These are phyloP conservation scores for Corella eumyota DNA, from an alignment of 23 tunicate species.

Conservation along the genomic window DNA sequence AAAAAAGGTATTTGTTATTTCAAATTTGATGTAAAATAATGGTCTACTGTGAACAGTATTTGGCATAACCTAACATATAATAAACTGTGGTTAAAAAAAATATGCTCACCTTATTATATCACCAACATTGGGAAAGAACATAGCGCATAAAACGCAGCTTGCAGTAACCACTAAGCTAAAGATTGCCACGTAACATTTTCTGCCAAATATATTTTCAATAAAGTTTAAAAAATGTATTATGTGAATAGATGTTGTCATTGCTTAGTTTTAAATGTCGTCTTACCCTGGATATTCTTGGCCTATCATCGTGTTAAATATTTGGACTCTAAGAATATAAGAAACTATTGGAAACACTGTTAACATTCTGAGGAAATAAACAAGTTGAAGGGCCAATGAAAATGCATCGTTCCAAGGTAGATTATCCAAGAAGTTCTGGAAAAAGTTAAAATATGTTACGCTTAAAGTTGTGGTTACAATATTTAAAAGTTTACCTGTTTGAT, in stretches of 20 bases:
- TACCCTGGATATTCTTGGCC: slow-evolving; percentile 64
- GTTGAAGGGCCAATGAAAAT: slow-evolving; percentile 46
- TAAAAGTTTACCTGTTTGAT: slow-evolving; percentile 22
- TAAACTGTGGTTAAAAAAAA: background rate
- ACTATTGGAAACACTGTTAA: slow-evolving; percentile 76
- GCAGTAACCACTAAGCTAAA: slow-evolving; percentile 20
- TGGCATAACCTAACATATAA: no score
- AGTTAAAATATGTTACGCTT: background rate
- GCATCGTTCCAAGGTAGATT: slow-evolving; percentile 42
- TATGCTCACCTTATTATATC: slow-evolving; percentile 49
- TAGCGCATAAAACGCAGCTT: slow-evolving; percentile 53
- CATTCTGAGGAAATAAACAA: slow-evolving; percentile 61
- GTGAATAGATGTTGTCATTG: no score
- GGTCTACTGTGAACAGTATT: no score
- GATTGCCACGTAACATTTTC: slow-evolving; percentile 20
- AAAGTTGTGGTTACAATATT: background rate
- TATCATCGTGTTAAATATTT: slow-evolving; percentile 24
- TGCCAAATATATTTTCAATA: background rate
- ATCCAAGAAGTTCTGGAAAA: slow-evolving; percentile 56
- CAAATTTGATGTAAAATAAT: background rate
- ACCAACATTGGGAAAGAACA: slow-evolving; percentile 83
- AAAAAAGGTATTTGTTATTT: background rate
- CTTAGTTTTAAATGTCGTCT: no score
- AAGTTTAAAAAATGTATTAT: no score
- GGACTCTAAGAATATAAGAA: slow-evolving; percentile 44